Percentiles rank a stretch among this genome's conserved stretches.
These are phyloP conservation scores for Crotalus tigris DNA, from an alignment of 2,113 vertebrate species.

Conservation along the genomic window DNA sequence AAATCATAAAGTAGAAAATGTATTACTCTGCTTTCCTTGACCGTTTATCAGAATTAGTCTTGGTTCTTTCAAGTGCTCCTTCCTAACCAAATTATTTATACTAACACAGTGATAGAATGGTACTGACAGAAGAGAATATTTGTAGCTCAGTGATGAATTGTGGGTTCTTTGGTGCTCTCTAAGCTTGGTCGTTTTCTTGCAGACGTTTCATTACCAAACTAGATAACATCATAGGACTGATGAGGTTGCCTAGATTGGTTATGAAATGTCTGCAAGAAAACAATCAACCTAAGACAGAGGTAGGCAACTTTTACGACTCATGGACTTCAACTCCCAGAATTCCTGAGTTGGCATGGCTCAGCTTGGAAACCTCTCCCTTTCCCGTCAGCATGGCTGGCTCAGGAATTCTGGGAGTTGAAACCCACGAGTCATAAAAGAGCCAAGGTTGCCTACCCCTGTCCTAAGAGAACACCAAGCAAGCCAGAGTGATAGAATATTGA, in stretches of 20 bases:
- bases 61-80: conserved; percentile 1
- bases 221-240: not conserved
- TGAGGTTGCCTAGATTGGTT: not conserved
- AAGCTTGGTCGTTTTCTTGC: not conserved
- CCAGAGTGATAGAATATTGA: not conserved
- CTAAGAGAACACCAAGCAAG: not conserved
- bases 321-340: too few species aligned
- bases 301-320: too few species aligned
- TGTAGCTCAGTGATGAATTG: not conserved
- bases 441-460: too few species aligned
- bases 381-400: too few species aligned
- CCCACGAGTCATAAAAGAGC: too few species aligned
- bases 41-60: not conserved
- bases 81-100: not conserved
- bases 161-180: not conserved
- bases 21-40: not conserved
- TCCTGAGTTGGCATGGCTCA: too few species aligned
- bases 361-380: too few species aligned
- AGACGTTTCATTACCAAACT: not conserved
- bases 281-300: not conserved
- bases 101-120: not conserved
- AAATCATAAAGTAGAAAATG: not conserved
- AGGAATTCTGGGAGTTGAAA: too few species aligned
- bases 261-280: not conserved
- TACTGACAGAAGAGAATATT: not conserved